Evolutionary conservation across 2,113 vertebrate genomes (phyloP).

Genomic region (Dryoscopus gambensis): DNA sequence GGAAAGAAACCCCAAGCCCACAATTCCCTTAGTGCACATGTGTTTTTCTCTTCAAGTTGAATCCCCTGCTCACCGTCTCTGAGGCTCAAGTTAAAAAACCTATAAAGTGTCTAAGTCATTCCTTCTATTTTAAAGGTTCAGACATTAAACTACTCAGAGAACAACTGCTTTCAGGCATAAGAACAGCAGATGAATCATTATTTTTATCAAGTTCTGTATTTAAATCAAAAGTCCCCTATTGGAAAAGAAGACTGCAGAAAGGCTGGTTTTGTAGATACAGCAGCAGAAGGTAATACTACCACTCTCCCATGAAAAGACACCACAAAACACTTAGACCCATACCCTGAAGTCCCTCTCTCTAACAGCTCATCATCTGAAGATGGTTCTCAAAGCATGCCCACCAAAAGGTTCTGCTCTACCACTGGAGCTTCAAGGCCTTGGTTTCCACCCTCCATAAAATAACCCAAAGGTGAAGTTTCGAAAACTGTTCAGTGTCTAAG

Average conservation of each 20-base stretch:
- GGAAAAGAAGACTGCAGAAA: neutral
- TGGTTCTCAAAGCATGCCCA: neutral
- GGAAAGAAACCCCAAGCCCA: neutral
- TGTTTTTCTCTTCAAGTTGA: conserved; percentile 1
- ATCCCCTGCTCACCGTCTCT: fast-evolving
- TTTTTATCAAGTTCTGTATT: conserved; percentile 9
- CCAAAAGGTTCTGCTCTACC: neutral
- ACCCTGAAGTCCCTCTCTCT: neutral
- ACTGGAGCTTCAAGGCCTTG: neutral
- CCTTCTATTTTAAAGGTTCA: neutral
- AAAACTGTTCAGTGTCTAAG: neutral
- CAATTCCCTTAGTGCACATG: neutral
- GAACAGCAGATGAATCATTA: neutral
- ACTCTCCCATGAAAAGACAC: neutral
- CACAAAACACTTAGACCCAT: neutral
- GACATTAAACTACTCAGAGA: neutral
- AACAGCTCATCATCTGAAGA: neutral
- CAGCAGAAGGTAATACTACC: neutral
- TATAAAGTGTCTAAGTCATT: neutral
- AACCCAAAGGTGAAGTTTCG: neutral
- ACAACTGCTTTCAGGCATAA: neutral
- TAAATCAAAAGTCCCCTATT: neutral
- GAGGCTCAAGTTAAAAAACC: neutral
- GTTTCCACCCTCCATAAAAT: neutral
- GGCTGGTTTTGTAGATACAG: neutral